Base-by-base conservation (phyloP, 1,140 invertebrate genomes). In the Anadara kagoshimensis region DNA sequence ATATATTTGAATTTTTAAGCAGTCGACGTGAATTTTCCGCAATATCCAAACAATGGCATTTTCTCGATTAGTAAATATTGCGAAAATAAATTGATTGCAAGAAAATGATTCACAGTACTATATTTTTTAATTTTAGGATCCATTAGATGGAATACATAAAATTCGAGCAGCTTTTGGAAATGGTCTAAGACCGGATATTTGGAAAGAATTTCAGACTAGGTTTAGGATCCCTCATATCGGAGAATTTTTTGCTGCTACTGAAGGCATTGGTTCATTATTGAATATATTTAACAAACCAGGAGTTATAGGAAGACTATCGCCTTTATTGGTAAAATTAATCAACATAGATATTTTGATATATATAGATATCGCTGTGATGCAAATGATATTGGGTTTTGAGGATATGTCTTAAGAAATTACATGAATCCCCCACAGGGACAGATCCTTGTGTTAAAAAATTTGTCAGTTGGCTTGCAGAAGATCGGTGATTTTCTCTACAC, bases 231-330 rank as follows among this genome's bases (percentile, higher is more conserved):
- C 92, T 7, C 89, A 92, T 66, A 94, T 98, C 24, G 92, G 92
- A 0, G 97, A 98, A 89, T 97, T 98, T 90, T 99, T 98, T 87
- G 97, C 96, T 18, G 96, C 97, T 10, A 98, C 97, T 0, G 97
- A 99, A 91, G 96, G 97, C 73, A 98, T 97, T 85, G 95, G 95
- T 47, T 97, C 96, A 86, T 95, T 90, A 10, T 73, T 87, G 79
- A 84, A 85, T 57, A 10, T 75, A 41, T 41, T 66, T 5, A 81
- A 84, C 45, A 76, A 54, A 59, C 64, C 71, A 56, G 83, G 83
- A 5, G 73, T 79, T 29, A 75, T 82, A 54, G 83, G 83, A n/a
- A 59, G 83, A 36, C 67, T 76, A 16, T 84, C 83, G 26, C 80
- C 80, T 11, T 29, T 81, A 12, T 51, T 79, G 74, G 83, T 77